Conservation (phyloP, 2,797 vertebrate genomes). For the Sebastes kiyomatsui region DNA sequence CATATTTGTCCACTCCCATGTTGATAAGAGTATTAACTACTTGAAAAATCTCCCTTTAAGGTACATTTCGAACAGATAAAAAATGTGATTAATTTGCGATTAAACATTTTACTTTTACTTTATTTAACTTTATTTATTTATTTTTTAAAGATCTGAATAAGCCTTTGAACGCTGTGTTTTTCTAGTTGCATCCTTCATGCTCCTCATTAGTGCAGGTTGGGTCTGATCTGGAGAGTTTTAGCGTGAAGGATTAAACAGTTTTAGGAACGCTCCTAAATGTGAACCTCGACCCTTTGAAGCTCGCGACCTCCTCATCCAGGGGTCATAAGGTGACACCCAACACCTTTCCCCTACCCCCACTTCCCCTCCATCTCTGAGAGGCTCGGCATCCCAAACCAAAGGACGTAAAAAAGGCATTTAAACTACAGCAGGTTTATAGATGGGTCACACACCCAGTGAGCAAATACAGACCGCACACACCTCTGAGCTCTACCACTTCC, state of each 20-base stretch:
- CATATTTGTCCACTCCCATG: no score
- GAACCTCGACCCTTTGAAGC: conserved; percentile 71
- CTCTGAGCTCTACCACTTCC: neutral
- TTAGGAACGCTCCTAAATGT: conserved; percentile 24
- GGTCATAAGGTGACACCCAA: conserved; percentile 72
- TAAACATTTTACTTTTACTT: no score
- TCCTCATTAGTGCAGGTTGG: conserved; percentile 37
- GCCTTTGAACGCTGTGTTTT: neutral
- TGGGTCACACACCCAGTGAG: conserved; percentile 22
- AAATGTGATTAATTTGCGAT: no score
- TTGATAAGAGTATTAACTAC: no score
- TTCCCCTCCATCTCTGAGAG: neutral
- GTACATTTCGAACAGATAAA: no score
- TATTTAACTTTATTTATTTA: no score
- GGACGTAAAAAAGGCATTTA: conserved; percentile 8
- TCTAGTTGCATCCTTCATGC: neutral
- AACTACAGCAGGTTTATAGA: conserved; percentile 39
- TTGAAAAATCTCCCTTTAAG: no score
- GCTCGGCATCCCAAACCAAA: conserved; percentile 11
- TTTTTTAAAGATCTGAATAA: neutral
- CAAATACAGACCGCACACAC: conserved; percentile 27
- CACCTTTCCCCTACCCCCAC: conserved; percentile 30
- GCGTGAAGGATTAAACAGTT: conserved; percentile 26
- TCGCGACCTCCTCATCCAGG: conserved; percentile 57
- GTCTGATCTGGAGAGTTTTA: conserved; percentile 29